A percentile compares a stretch with the other conserved stretches of the same genome.
Evolutionary conservation across 2,113 vertebrate species (phyloP).

Genomic region (Cinclus mexicanus): DNA sequence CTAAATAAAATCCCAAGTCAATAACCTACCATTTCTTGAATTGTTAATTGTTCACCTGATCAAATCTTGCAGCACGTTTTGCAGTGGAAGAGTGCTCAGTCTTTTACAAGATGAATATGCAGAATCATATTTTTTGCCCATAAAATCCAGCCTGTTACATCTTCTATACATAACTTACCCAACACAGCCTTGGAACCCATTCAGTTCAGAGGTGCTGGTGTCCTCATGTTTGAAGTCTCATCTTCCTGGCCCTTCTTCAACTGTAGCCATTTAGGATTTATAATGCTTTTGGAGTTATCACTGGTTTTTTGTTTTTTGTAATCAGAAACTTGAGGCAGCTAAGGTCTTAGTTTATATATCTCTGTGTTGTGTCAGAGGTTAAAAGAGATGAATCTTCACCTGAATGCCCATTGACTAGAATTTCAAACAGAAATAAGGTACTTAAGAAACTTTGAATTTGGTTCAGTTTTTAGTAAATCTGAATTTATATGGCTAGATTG

Average conservation of each 20-base stretch:
- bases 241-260: not conserved
- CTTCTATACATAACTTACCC: not conserved
- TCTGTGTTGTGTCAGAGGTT: not conserved
- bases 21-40: not conserved
- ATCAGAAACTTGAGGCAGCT: not conserved
- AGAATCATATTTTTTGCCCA: not conserved
- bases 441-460: not conserved
- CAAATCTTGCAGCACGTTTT: not conserved
- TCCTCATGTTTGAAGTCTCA: not conserved
- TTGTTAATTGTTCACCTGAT: not conserved
- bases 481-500: not conserved
- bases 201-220: not conserved
- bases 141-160: not conserved
- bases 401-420: not conserved
- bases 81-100: not conserved
- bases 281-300: not conserved
- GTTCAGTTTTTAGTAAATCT: not conserved
- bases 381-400: not conserved
- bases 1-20: not conserved
- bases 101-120: not conserved
- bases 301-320: not conserved
- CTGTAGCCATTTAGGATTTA: not conserved
- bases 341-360: not conserved
- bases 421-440: not conserved
- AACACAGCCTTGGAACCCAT: accelerated